A percentile compares a stretch with the other conserved stretches of the same genome.
phyloP scores from a whole-genome alignment of 2,113 vertebrate species.

The Gasterosteus aculeatus region DNA sequence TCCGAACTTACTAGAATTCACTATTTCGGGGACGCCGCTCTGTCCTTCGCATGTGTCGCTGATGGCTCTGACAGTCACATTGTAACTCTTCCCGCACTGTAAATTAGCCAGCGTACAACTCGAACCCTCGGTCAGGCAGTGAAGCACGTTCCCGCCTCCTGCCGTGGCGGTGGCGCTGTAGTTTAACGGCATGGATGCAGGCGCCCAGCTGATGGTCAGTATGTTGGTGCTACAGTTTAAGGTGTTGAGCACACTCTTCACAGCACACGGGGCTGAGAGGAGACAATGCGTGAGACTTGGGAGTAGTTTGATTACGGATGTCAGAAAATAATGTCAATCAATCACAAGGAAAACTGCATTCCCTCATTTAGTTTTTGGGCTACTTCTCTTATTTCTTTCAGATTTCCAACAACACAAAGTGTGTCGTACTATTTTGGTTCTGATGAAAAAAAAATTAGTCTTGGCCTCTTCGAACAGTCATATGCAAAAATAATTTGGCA shows the following conservation, averaged over 20 bases:
- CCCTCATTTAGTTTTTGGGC: not conserved
- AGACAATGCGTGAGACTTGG: conserved; percentile 9
- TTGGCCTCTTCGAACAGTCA: not conserved
- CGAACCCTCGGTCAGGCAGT: conserved; percentile 59
- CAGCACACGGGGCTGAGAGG: conserved; percentile 78
- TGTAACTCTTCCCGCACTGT: conserved; percentile 73
- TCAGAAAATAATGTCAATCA: too few relatives aligned
- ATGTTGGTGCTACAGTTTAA: conserved; percentile 73
- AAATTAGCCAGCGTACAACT: conserved; percentile 65
- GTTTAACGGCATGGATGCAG: conserved; percentile 48
- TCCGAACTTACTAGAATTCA: conserved; percentile 65
- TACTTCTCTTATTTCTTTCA: not conserved
- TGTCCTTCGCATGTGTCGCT: conserved; percentile 67
- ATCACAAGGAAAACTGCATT: not conserved
- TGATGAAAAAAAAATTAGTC: not conserved
- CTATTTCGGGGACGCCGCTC: conserved; percentile 34
- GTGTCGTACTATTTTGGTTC: not conserved
- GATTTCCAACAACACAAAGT: not conserved
- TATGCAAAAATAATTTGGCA: too few relatives aligned
- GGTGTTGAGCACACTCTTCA: conserved; percentile 50
- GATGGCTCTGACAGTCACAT: conserved; percentile 59
- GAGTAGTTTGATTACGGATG: not conserved
- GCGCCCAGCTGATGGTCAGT: conserved; percentile 72
- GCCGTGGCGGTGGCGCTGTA: conserved; percentile 67
- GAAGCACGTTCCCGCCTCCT: conserved; percentile 20